Evolutionary conservation across 2,797 vertebrate genomes (phyloP).

Genomic region (Notolabrus celidotus): DNA sequence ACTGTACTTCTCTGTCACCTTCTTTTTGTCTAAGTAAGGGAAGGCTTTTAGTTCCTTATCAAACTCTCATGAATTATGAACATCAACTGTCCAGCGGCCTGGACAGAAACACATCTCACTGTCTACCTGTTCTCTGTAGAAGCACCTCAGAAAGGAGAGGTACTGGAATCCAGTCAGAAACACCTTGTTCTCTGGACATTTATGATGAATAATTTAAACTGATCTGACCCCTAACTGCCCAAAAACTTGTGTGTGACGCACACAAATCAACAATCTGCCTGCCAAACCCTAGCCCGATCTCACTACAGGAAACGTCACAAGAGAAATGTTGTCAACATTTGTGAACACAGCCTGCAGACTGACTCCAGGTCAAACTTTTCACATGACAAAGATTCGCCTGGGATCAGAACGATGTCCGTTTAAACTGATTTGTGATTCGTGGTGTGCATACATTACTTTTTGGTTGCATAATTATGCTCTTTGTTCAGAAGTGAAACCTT

Average conservation of each 20-base stretch:
- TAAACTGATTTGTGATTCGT: background rate
- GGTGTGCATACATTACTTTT: background rate
- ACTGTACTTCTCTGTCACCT: constrained; percentile 41
- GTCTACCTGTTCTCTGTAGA: constrained; percentile 47
- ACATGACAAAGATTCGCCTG: background rate
- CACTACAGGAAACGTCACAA: constrained; percentile 22
- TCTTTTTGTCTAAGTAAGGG: constrained; percentile 67
- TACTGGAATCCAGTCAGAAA: constrained; percentile 53
- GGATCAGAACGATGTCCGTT: background rate
- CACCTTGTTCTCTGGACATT: constrained; percentile 55
- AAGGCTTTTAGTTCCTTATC: constrained; percentile 78
- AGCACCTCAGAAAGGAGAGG: constrained; percentile 43
- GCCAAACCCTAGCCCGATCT: constrained; percentile 22
- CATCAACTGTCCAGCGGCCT: constrained; percentile 55
- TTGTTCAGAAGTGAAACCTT: background rate
- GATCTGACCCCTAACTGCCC: constrained; percentile 40
- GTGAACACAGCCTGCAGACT: constrained; percentile 5
- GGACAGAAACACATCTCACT: constrained; percentile 64
- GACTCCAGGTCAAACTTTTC: constrained; percentile 31
- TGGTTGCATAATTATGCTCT: background rate
- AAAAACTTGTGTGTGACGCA: constrained; percentile 42
- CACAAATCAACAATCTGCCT: constrained; percentile 23
- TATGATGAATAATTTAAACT: constrained; percentile 66
- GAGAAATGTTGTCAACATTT: constrained; percentile 29
- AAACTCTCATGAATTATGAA: constrained; percentile 81